Evolutionary conservation across 2,888 invertebrate species (phyloP), one percentile per base, ranked within the genome.

Genomic region (Drosophila melanosoma): DNA sequence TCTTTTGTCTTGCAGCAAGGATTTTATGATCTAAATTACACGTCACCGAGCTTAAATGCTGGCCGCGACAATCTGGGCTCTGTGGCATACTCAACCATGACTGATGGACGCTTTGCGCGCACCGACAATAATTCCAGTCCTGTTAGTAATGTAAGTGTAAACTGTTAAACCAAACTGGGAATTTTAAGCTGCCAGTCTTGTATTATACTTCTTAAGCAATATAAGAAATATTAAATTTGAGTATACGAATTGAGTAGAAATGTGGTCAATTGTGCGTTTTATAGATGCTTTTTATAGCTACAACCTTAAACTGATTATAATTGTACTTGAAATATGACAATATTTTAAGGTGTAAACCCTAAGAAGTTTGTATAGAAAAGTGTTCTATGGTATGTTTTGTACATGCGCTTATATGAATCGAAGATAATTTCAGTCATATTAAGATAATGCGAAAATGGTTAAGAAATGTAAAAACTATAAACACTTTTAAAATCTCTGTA

Each of bases 121-220:
- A 95, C 96, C 82, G 96, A 96, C 93, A 96, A 96, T 94, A 96
- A 96, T 92, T 96, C 96, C 86, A 96, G 96, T 79, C 96, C 97
- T 54, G 93, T 93, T 87, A 93, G 93, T 82, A 93, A 93, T 90
- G 93, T 93, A 80, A 89, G 92, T 81, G 12, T 0, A 12, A 8
- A 8, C 11, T 12, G n/a, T 42, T 42, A 40, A n/a, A 40, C 40
- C 10, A n/a, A n/a, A 10, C 5, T 2, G 10, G 1, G 2, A n/a
- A 11, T 40, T n/a, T 10, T n/a, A 40, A 40, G n/a, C n/a, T 40
- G n/a, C 7, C 17, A 38, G 3, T 38, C 38, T 40, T 8, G 38
- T 40, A n/a, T n/a, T n/a, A n/a, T 10, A n/a, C 17, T 20, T 11
- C 11, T 20, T 20, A 12, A 23, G 12, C 6, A 23, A 23, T 12